Percentiles rank a stretch among this genome's conserved stretches.
phyloP scores from a whole-genome alignment of 35 echinoderm and acorn worm genomes.

The Acanthaster planci region DNA sequence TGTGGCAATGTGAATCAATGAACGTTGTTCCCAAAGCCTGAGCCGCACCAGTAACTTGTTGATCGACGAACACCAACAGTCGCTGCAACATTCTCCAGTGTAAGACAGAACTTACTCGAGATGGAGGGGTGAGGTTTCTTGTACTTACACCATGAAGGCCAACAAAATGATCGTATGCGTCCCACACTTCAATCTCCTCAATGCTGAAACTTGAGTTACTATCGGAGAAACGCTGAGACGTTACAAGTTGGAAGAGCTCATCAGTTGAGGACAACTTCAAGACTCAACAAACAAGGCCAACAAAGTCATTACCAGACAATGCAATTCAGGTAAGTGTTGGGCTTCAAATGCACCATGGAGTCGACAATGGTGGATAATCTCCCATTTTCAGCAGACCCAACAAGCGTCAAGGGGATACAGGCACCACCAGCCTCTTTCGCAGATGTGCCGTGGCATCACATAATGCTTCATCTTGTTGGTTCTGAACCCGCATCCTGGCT shows the following conservation, averaged over 20 bases:
- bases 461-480: not conserved
- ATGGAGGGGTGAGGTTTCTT: not conserved
- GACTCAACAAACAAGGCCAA: not conserved
- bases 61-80: not conserved
- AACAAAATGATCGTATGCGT: not conserved
- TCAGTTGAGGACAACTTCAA: not conserved
- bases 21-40: no score
- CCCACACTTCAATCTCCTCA: not conserved
- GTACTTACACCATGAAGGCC: not conserved
- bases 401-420: not conserved
- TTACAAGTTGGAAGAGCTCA: not conserved
- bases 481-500: not conserved
- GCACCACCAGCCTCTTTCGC: not conserved
- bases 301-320: not conserved
- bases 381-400: not conserved
- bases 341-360: not conserved
- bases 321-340: not conserved
- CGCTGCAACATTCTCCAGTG: conserved; percentile 7
- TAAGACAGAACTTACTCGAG: not conserved
- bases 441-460: not conserved
- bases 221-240: not conserved
- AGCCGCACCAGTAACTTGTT: no score
- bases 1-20: not conserved
- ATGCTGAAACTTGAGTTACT: not conserved
- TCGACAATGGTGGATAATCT: not conserved